These are phyloP conservation scores for Trichosurus vulpecula DNA, from an alignment of 2,797 vertebrate species.

Conservation along the genomic window DNA sequence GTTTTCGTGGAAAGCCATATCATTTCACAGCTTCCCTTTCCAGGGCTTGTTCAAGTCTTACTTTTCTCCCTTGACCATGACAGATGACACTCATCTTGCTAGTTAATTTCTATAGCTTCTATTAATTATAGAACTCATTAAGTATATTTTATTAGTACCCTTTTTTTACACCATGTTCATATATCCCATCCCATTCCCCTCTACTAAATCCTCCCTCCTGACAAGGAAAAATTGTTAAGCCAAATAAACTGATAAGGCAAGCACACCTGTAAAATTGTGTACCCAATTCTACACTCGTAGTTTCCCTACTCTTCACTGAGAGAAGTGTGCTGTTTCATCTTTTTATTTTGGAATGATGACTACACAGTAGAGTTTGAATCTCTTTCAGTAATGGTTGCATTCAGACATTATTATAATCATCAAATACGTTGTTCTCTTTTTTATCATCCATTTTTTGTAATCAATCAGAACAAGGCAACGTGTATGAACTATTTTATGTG, in stretches of 20 bases:
- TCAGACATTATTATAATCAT: neutral
- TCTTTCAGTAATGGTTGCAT: neutral
- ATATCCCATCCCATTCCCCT: neutral
- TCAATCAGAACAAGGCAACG: neutral
- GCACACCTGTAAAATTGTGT: neutral
- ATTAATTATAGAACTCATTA: neutral
- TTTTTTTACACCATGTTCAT: neutral
- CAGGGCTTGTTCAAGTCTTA: neutral
- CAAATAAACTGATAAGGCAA: neutral
- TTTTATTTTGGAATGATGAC: neutral
- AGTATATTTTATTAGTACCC: neutral
- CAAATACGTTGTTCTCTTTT: neutral
- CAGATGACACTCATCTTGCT: neutral
- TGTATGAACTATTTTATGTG: neutral
- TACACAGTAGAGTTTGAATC: neutral
- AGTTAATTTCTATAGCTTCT: neutral
- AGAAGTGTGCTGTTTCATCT: neutral
- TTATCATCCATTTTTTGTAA: neutral
- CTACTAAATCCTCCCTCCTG: neutral
- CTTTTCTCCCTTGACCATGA: neutral
- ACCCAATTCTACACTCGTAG: neutral
- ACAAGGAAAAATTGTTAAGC: neutral
- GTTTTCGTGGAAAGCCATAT: neutral
- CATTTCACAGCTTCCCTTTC: neutral
- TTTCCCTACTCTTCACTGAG: neutral